These are phyloP conservation scores for Sebastes kiyomatsui DNA, from an alignment of 2,797 vertebrate genomes.

Conservation along the genomic window DNA sequence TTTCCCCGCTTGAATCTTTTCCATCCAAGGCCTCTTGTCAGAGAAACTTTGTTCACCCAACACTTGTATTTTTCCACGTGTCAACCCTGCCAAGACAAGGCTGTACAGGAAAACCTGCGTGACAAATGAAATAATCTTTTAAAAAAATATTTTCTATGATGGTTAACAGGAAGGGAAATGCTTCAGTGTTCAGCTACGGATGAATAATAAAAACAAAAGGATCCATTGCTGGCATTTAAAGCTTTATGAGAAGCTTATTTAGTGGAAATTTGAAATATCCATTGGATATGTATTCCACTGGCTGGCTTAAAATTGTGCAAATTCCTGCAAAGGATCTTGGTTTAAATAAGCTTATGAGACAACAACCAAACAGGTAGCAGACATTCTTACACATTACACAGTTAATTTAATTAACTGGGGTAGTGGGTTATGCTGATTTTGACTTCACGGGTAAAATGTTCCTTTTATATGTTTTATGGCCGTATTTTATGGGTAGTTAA, in stretches of 20 bases:
- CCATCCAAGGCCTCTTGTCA: constrained; percentile 13
- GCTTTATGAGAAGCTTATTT: not conserved
- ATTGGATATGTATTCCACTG: not conserved
- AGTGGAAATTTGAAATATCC: not conserved
- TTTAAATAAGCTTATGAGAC: constrained; percentile 9
- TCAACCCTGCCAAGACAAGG: not conserved
- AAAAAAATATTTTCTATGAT: not conserved
- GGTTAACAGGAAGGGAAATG: not conserved
- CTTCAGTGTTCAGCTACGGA: not conserved
- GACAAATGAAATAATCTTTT: constrained; percentile 15
- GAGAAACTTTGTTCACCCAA: constrained; percentile 6
- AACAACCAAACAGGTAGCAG: constrained; percentile 14
- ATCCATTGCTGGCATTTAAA: constrained; percentile 4
- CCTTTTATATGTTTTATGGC: constrained; percentile 44
- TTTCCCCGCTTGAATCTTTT: not conserved
- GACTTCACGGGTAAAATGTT: constrained; percentile 35
- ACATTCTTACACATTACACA: not conserved
- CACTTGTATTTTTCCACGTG: not conserved
- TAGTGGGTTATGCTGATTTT: constrained; percentile 51
- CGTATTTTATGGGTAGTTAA: constrained; percentile 54
- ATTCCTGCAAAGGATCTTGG: not conserved
- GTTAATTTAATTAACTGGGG: constrained; percentile 53
- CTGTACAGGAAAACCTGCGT: not conserved
- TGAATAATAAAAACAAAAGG: not conserved
- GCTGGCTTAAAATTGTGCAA: not conserved